Conservation (phyloP, 2,797 vertebrate genomes). For the Toxotes lorentzi region DNA sequence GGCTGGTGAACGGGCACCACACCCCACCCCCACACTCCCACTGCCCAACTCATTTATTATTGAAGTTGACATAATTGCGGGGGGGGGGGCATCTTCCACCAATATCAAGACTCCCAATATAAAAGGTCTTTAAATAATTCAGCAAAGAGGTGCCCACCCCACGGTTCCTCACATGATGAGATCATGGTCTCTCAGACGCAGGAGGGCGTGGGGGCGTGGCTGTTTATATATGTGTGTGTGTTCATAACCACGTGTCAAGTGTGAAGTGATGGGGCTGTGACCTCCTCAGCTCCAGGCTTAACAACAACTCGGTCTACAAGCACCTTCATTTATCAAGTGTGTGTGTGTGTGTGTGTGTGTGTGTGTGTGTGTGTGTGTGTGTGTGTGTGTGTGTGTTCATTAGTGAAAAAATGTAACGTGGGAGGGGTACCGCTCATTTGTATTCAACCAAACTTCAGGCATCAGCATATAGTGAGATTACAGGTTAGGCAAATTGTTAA, state of each 20-base stretch:
- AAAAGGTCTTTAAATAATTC: conserved; percentile 79
- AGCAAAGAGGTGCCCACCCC: conserved; percentile 60
- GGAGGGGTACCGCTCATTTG: conserved; percentile 59
- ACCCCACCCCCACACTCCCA: conserved; percentile 5
- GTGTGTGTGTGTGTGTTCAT: conserved; percentile 25
- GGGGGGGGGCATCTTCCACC: conserved; percentile 46
- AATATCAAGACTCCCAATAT: conserved; percentile 71
- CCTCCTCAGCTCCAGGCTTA: conserved; percentile 35
- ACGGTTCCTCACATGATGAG: conserved; percentile 70
- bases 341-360: conserved; percentile 25
- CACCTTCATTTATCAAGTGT: conserved; percentile 71
- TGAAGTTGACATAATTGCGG: conserved; percentile 76
- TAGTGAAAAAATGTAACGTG: background rate
- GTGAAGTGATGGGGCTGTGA: conserved; percentile 41
- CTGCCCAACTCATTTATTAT: conserved; percentile 74
- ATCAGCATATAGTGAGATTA: conserved; percentile 78
- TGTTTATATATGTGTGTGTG: conserved; percentile 17
- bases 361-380: no score
- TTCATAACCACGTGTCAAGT: conserved; percentile 30
- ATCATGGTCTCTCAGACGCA: conserved; percentile 69
- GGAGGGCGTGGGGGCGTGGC: conserved; percentile 30
- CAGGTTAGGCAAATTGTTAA: conserved; percentile 65
- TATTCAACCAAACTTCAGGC: conserved; percentile 77
- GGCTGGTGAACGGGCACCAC: conserved; percentile 55
- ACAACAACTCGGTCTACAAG: conserved; percentile 36